Conservation (phyloP, 2,797 vertebrate species). For the Peromyscus aztecus region DNA sequence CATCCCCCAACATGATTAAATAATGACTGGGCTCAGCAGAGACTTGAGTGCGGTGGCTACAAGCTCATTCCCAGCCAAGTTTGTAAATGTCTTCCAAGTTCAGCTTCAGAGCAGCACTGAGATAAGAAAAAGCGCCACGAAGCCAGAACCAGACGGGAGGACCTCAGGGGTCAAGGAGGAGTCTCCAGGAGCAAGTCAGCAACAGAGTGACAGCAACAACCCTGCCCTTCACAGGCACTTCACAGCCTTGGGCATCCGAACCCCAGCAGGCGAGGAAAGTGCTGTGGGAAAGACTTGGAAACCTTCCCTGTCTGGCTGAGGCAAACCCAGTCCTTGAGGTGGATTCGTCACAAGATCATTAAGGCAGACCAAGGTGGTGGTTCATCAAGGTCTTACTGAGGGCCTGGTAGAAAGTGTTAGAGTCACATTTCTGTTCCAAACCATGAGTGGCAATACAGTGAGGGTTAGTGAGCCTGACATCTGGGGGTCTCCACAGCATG, state of each 20-base stretch:
- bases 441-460: neutral
- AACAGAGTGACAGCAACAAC: neutral
- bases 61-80: conserved; percentile 56
- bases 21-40: conserved; percentile 69
- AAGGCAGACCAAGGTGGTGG: neutral
- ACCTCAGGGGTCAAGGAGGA: neutral
- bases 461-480: neutral
- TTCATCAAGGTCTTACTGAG: neutral
- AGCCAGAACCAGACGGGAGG: neutral
- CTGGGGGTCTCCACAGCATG: neutral
- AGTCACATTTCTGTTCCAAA: neutral
- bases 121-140: conserved; percentile 60
- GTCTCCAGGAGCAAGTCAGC: neutral
- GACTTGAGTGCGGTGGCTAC: conserved; percentile 38
- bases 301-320: neutral
- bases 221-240: neutral
- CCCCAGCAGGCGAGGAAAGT: neutral
- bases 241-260: neutral
- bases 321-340: neutral
- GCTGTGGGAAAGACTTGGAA: neutral
- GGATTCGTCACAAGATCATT: neutral
- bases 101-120: conserved; percentile 17
- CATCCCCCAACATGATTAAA: conserved; percentile 76
- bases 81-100: conserved; percentile 59
- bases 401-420: neutral